A percentile compares a stretch with the other conserved stretches of the same genome.
phyloP scores from a whole-genome alignment of 2,797 vertebrate species.

The Miichthys miiuy region DNA sequence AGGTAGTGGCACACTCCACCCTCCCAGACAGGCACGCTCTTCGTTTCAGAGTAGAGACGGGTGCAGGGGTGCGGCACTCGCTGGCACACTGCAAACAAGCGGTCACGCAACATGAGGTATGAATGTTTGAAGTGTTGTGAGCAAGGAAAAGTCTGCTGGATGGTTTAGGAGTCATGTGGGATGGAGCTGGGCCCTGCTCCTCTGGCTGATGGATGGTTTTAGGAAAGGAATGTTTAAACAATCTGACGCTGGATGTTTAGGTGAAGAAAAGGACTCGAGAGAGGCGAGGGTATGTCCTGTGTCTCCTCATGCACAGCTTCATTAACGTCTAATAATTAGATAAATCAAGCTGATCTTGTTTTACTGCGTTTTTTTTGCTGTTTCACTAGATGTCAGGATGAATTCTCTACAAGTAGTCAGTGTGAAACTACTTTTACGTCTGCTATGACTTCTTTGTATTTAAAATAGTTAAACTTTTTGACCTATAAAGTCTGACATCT shows the following conservation, averaged over 20 bases:
- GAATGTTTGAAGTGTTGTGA: constrained; percentile 29
- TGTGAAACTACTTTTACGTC: background rate
- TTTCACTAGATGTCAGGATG: background rate
- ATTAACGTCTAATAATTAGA: constrained; percentile 31
- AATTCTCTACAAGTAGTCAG: background rate
- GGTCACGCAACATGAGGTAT: constrained; percentile 54
- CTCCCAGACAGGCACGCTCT: constrained; percentile 95
- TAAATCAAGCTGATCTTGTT: constrained; percentile 2
- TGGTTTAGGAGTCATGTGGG: constrained; percentile 57
- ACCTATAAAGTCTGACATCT: background rate
- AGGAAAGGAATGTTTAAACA: constrained; percentile 82
- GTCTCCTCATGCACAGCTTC: constrained; percentile 35
- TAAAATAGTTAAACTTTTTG: background rate
- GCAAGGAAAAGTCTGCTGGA: constrained; percentile 46
- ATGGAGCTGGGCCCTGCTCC: constrained; percentile 50
- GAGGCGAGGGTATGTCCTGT: constrained; percentile 38
- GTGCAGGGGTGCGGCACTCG: constrained; percentile 94
- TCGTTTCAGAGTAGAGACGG: constrained; percentile 94
- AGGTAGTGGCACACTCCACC: constrained; percentile 92
- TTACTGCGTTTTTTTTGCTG: background rate
- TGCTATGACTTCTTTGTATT: background rate
- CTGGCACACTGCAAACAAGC: constrained; percentile 88
- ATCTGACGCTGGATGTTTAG: constrained; percentile 72
- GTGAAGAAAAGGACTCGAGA: constrained; percentile 56
- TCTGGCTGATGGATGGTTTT: constrained; percentile 72